Conservation (phyloP, 2,113 vertebrate genomes). For the Naja naja region DNA sequence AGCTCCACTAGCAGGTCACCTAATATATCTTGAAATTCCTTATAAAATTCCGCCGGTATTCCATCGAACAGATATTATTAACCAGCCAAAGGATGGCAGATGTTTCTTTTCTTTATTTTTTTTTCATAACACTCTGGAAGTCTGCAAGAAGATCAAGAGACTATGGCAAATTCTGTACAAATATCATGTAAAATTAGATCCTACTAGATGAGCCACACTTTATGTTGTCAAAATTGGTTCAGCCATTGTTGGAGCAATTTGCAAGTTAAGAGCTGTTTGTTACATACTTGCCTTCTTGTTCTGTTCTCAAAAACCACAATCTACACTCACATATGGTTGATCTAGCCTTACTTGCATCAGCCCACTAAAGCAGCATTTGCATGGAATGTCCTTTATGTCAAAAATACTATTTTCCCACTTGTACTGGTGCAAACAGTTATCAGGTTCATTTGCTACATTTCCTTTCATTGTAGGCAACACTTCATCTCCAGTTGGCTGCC, state of each 20-base stretch:
- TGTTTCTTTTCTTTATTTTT: conserved; percentile 13
- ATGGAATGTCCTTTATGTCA: not conserved
- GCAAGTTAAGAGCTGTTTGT: not conserved
- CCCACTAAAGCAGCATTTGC: not conserved
- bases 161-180: not conserved
- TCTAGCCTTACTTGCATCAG: not conserved
- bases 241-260: not conserved
- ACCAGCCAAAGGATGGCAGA: conserved; percentile 18
- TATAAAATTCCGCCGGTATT: no score
- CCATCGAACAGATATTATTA: no score
- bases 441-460: not conserved
- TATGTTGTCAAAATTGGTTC: not conserved
- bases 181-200: not conserved
- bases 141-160: not conserved
- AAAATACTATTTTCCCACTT: not conserved
- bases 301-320: not conserved
- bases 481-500: not conserved
- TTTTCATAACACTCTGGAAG: not conserved
- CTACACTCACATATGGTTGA: not conserved
- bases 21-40: no score
- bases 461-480: not conserved
- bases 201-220: not conserved
- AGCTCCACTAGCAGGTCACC: no score
- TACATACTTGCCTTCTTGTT: not conserved
- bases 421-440: not conserved